These are phyloP conservation scores for Melanotaenia duboulayi DNA, from an alignment of 2,113 vertebrate genomes.

Conservation along the genomic window DNA sequence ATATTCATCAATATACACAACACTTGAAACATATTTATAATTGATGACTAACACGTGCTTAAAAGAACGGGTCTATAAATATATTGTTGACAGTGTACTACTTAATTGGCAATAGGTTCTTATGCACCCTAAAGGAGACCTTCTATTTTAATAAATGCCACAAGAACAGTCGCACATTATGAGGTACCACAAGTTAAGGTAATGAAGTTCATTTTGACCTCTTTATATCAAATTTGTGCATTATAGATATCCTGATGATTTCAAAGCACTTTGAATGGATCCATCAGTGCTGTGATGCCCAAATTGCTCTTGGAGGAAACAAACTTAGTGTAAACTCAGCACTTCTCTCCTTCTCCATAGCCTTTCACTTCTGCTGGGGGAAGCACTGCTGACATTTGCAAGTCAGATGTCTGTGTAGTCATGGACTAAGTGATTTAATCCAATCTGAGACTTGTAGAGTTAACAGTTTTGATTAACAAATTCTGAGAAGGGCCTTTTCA, in stretches of 20 bases:
- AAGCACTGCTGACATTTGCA: slow-evolving; percentile 71
- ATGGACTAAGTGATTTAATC: slow-evolving; percentile 25
- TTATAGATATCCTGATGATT: neutral
- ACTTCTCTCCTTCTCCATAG: slow-evolving; percentile 32
- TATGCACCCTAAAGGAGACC: neutral
- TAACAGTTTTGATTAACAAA: slow-evolving; percentile 66
- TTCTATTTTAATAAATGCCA: neutral
- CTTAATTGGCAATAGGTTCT: neutral
- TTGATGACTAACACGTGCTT: neutral
- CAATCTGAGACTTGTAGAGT: slow-evolving; percentile 20
- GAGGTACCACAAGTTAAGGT: neutral
- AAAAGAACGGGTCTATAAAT: neutral
- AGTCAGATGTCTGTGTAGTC: slow-evolving; percentile 56
- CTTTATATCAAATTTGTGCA: neutral
- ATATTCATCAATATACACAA: neutral
- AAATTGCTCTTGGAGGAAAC: slow-evolving; percentile 56
- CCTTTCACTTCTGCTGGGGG: slow-evolving; percentile 37
- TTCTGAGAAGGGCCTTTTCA: neutral
- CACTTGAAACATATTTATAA: neutral
- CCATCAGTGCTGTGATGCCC: slow-evolving; percentile 46
- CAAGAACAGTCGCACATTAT: neutral
- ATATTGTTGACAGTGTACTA: neutral
- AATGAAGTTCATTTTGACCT: slow-evolving; percentile 1
- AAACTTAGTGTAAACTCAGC: slow-evolving; percentile 60
- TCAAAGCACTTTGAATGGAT: slow-evolving; percentile 33